Conservation (phyloP, 2,888 invertebrate species). For the Oscheius sp. region DNA sequence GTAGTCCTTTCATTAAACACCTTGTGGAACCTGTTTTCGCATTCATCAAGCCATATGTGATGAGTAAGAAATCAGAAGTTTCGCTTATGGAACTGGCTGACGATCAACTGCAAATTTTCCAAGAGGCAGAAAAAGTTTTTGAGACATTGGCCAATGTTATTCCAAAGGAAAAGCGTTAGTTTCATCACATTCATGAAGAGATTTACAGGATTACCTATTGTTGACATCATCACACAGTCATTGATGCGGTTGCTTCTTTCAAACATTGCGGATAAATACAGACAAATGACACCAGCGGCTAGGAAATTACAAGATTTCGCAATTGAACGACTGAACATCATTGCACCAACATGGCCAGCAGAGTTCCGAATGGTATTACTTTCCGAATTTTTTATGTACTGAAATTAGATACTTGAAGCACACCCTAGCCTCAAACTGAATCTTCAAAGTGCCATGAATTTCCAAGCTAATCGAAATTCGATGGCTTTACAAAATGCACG, state of each 20-base stretch:
- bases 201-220: slow-evolving; percentile 81
- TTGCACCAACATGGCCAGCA: slow-evolving; percentile 75
- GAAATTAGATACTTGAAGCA: slow-evolving; percentile 80
- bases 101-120: slow-evolving; percentile 79
- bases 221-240: slow-evolving; percentile 88
- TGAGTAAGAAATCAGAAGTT: background rate
- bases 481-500: slow-evolving; percentile 28
- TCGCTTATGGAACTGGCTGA: slow-evolving; percentile 74
- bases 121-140: slow-evolving; percentile 81
- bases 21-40: slow-evolving; percentile 32
- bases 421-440: slow-evolving; percentile 82
- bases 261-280: slow-evolving; percentile 70
- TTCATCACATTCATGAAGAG: background rate
- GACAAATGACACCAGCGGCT: slow-evolving; percentile 73
- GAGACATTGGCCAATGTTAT: slow-evolving; percentile 82
- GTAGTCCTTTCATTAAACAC: slow-evolving; percentile 40
- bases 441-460: slow-evolving; percentile 82
- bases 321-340: slow-evolving; percentile 86
- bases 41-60: slow-evolving; percentile 20
- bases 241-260: slow-evolving; percentile 86
- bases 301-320: slow-evolving; percentile 81
- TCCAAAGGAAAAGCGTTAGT: slow-evolving; percentile 77
- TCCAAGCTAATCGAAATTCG: slow-evolving; percentile 46
- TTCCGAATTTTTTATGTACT: background rate
- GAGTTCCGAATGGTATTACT: slow-evolving; percentile 52